Evolutionary conservation across 2,888 invertebrate species (phyloP), one percentile per base, ranked within the genome.

Genomic region (Creontiades dilutus): DNA sequence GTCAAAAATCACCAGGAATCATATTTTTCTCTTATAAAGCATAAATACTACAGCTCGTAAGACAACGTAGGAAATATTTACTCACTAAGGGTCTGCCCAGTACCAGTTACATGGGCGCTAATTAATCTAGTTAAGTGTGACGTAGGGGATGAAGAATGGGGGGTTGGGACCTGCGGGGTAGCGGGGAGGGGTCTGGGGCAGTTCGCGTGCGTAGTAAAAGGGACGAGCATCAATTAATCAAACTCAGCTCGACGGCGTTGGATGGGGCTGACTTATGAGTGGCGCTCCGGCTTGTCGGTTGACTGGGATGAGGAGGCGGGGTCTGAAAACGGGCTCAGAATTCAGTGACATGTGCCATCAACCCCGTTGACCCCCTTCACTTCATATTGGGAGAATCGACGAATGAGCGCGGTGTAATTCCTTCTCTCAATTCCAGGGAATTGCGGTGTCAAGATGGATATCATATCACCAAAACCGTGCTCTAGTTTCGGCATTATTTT

Each of bases 261-360:
- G 68, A 68, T 68, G 68, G 23, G 68, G 68, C 27, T 68, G 68
- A 68, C 68, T 68, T 68, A 68, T 68, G 68, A 68, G 68, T 68
- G 68, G 68, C 68, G 68, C 68, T 68, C 68, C 12, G 68, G 23
- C 68, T 68, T 68, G 68, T 68, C 27, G 68, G 68, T 13, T 68
- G 68, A 57, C n/a, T 11, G 27, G 68, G 68, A 68, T 68, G 68
- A 27, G 68, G 27, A 27, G 19, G 19, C 12, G 68, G 68, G 68
- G 23, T 23, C 68, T 68, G 68, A 19, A 19, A 68, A 68, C 23
- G 68, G 68, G 68, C 68, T 68, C 68, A 68, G 68, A 68, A 68
- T 68, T 68, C 68, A 68, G 68, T 68, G 68, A 68, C 68, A 68
- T 68, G 68, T 68, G 68, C 68, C 68, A 68, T 68, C 68, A 68